A percentile compares a stretch with the other conserved stretches of the same genome.
Evolutionary conservation across 2,113 vertebrate genomes (phyloP).

Genomic region (Solea solea): DNA sequence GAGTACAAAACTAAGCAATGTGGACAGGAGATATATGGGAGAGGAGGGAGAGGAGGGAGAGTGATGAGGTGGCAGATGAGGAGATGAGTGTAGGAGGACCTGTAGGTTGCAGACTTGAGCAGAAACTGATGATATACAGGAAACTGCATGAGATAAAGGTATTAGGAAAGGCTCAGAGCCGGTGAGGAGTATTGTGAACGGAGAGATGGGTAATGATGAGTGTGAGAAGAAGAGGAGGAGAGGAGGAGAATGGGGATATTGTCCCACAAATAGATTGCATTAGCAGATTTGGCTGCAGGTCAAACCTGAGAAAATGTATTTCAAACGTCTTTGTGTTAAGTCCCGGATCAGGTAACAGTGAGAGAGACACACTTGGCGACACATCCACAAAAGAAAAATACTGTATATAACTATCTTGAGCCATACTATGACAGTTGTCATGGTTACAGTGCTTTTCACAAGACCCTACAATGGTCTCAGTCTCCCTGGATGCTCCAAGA

Average conservation of each 20-base stretch:
- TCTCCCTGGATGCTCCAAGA: constrained; percentile 40
- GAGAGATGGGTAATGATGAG: constrained; percentile 1
- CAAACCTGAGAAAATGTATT: constrained; percentile 23
- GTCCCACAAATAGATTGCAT: neutral
- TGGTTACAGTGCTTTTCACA: constrained; percentile 65
- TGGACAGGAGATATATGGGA: neutral
- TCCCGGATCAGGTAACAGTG: constrained; percentile 22
- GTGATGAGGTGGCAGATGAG: constrained; percentile 12
- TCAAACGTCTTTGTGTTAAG: constrained; percentile 5
- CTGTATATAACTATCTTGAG: constrained; percentile 29
- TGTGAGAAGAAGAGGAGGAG: constrained; percentile 16
- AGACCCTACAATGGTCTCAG: constrained; percentile 42
- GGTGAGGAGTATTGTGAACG: neutral
- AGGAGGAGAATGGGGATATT: neutral
- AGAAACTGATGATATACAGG: constrained; percentile 23
- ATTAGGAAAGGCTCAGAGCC: neutral
- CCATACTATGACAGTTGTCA: constrained; percentile 73
- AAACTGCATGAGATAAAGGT: constrained; percentile 33
- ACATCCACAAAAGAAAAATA: constrained; percentile 15
- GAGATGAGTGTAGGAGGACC: constrained; percentile 54
- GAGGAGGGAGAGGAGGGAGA: constrained; percentile 20
- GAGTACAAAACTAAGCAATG: neutral
- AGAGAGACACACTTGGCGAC: constrained; percentile 1
- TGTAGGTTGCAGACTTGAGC: constrained; percentile 25
- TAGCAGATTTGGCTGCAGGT: constrained; percentile 9